These are phyloP conservation scores for Lysiphlebus fabarum DNA, from an alignment of 1,140 invertebrate genomes.

Conservation along the genomic window DNA sequence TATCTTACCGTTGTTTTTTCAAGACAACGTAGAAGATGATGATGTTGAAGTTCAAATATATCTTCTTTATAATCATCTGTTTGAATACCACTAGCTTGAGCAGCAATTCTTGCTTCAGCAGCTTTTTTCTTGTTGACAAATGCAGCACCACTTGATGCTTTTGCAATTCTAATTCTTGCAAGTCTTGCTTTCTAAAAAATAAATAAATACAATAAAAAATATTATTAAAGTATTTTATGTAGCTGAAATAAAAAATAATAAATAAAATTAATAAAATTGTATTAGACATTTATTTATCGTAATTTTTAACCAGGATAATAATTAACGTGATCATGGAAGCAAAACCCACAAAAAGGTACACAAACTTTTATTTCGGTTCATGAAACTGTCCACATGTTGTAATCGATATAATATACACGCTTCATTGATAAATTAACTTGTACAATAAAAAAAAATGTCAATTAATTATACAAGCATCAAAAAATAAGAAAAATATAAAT, in stretches of 20 bases:
- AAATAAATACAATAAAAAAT: neutral
- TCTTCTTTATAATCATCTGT: conserved; percentile 89
- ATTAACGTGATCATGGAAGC: conserved; percentile 18
- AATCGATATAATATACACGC: no score
- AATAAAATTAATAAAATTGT: conserved; percentile 12
- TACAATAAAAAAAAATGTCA: no score
- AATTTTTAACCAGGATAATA: conserved; percentile 15
- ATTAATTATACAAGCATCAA: no score
- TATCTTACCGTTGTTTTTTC: conserved; percentile 92
- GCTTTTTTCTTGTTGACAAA: conserved; percentile 99
- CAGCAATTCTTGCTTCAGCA: conserved; percentile 89
- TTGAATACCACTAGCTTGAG: conserved; percentile 85
- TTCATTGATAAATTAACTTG: no score
- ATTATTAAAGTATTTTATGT: no score
- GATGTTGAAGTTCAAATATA: conserved; percentile 98
- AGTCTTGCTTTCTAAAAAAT: conserved; percentile 93
- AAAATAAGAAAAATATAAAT: no score
- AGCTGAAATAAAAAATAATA: no score
- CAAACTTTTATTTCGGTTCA: conserved; percentile 1
- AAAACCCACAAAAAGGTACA: conserved; percentile 5
- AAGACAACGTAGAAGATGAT: conserved; percentile 94
- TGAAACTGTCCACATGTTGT: conserved; percentile 8
- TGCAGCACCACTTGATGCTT: conserved; percentile 97
- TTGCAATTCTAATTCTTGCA: conserved; percentile 95
- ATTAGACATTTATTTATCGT: conserved; percentile 15